Percentiles rank a stretch among this genome's conserved stretches.
phyloP scores from a whole-genome alignment of 1,140 invertebrate species.

The Hesperophylax magnus region DNA sequence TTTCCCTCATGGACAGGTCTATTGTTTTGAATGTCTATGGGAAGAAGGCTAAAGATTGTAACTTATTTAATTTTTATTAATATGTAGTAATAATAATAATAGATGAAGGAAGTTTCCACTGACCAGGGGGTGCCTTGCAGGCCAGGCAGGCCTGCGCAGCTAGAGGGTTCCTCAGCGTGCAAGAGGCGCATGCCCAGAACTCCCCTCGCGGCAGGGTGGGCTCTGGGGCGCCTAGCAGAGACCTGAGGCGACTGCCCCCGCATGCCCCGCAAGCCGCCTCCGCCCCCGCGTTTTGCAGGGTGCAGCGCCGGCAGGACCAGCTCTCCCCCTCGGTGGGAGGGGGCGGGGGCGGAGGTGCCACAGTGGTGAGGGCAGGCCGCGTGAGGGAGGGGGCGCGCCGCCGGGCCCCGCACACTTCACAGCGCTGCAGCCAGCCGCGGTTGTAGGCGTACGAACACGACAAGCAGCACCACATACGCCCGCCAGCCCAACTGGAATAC shows the following conservation, averaged over 20 bases:
- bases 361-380: slow-evolving; percentile 78
- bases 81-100: too few relatives aligned
- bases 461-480: slow-evolving; percentile 88
- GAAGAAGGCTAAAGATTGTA: too few relatives aligned
- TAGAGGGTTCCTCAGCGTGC: slow-evolving; percentile 88
- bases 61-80: too few relatives aligned
- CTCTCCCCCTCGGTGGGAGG: slow-evolving; percentile 58
- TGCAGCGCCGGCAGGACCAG: slow-evolving; percentile 92
- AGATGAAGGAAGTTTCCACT: not conserved
- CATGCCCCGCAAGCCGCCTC: slow-evolving; percentile 85
- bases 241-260: slow-evolving; percentile 83
- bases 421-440: slow-evolving; percentile 81
- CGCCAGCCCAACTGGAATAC: slow-evolving; percentile 59
- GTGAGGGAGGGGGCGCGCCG: slow-evolving; percentile 76
- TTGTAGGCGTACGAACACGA: slow-evolving; percentile 92
- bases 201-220: slow-evolving; percentile 81
- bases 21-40: too few relatives aligned
- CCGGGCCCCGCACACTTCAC: slow-evolving; percentile 84
- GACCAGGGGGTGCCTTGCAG: slow-evolving; percentile 77
- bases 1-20: too few relatives aligned
- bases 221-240: slow-evolving; percentile 76
- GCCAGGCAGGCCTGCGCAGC: slow-evolving; percentile 81
- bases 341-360: slow-evolving; percentile 72
- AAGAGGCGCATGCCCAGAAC: slow-evolving; percentile 83
- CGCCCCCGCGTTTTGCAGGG: slow-evolving; percentile 81